Evolutionary conservation across 2,113 vertebrate species (phyloP), one percentile per base, ranked within the genome.

Genomic region (Actenoides hombroni): DNA sequence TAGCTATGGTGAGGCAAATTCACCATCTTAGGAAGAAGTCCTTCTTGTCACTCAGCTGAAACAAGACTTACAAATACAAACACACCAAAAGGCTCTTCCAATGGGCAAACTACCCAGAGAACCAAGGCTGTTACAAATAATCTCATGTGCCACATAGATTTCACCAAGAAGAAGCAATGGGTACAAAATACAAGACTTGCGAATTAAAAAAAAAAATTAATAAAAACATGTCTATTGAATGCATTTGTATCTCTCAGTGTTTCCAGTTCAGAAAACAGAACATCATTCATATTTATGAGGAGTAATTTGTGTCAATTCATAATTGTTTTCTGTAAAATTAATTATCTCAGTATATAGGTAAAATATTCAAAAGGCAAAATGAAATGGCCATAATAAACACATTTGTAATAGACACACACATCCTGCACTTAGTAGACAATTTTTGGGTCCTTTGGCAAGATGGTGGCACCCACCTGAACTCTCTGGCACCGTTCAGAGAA

Each of bases 271-370:
- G 89, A 89, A 96, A 87, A 83, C 19, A 84, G 57, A 92, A 63
- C 51, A 83, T 56, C 20, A 94, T 94, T 87, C 64, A 83, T 97
- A 95, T 96, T 96, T 92, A 96, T 96, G 83, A 97, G 16, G 54
- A 69, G 31, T 73, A 81, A 89, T 97, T 96, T 92, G 35, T 94
- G 92, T 93, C 56, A 93, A 91, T 91, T 90, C 37, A 64, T 94
- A 96, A 95, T 96, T 94, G 93, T 90, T 60, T 80, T 88, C 35
- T 92, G 82, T 67, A 96, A 97, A 97, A 96, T 92, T 85, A 37
- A 89, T 94, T 95, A 16, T 96, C 37, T 90, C 28, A 3, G 49
- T 75, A 16, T 25, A 26, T 37, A 80, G 92, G 35, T 86, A 68
- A 93, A 96, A 94, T 92, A 92, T 89, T 93, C 40, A 85, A 92